phyloP scores from a whole-genome alignment of 1,140 invertebrate genomes.

The Gonatopus flavifemur region DNA sequence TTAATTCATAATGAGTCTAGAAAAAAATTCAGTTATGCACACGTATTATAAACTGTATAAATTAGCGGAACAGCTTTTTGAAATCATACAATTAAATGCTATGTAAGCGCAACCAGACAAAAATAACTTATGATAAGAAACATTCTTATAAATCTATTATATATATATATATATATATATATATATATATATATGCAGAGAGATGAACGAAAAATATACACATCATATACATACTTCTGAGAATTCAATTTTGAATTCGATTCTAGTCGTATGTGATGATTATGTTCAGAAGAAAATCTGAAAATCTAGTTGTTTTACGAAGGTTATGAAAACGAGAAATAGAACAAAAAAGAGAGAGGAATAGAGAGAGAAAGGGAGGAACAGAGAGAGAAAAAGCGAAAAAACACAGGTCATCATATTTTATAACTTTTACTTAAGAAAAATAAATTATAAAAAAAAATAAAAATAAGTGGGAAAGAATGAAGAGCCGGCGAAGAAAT shows the following conservation, averaged over 20 bases:
- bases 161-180: constrained; percentile 4
- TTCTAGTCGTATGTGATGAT: no score
- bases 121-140: no score
- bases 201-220: constrained; percentile 13
- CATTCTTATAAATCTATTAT: no score
- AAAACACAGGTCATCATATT: constrained; percentile 40
- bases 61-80: no score
- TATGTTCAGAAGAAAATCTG: background rate
- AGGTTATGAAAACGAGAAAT: constrained; percentile 3
- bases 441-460: constrained; percentile 17
- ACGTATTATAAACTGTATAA: no score
- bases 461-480: background rate
- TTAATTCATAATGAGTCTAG: no score
- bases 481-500: constrained; percentile 18
- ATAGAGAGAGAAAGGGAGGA: background rate
- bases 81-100: no score
- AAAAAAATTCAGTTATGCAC: no score
- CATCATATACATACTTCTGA: constrained; percentile 15
- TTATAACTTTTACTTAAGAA: constrained; percentile 49
- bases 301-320: constrained; percentile 15
- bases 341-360: background rate
- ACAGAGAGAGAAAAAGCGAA: background rate
- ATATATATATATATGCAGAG: constrained; percentile 1
- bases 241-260: no score
- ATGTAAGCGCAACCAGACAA: no score